Base-by-base conservation (phyloP, 1,140 invertebrate species). In the Pogonomyrmex californicus region DNA sequence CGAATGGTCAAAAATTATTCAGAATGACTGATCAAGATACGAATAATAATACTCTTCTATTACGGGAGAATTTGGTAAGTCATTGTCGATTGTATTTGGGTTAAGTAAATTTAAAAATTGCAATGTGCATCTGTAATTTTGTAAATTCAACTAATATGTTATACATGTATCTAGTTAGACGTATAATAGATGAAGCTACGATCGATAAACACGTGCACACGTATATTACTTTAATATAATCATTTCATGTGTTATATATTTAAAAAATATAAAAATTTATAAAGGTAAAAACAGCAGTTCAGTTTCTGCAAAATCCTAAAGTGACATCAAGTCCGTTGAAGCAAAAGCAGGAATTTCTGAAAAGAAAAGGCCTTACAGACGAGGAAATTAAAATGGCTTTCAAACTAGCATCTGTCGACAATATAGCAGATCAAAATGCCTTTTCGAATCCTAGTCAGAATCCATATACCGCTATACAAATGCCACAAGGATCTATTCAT, bases 261-360 rank as follows among this genome's bases (percentile, higher is more conserved):
- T 62, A 5, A 36, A 62, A 65, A n/a, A 7, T 41, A 4, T 65
- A 14, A 33, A 47, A 30, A 49, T 68, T 68, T 47, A 6, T 49
- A 7, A 94, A 98, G 98, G 96, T 99, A 77, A 96, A 96, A 81
- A 98, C 98, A 41, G 98, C 98, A 49, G 97, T 98, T 10, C 98
- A 97, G 91, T 99, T 99, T 95, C 94, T 99, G 51, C 96, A 97
- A 93, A 98, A 98, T 95, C 97, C 97, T 47, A 98, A 97, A 94
- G 97, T 99, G 4, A 96, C 96, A 60, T 94, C 96, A 77, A 98
- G 97, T 93, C 97, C 98, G 0, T 91, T 97, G 51, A 95, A 96
- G 66, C 97, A 98, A 90, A 98, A 98, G 92, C 97, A 97, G 92
- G 96, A 97, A 87, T 99, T 99, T 95, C 95, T 99, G 5, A 96